These are phyloP conservation scores for Chymomyza amoena DNA, from an alignment of 2,888 invertebrate species.

Conservation along the genomic window DNA sequence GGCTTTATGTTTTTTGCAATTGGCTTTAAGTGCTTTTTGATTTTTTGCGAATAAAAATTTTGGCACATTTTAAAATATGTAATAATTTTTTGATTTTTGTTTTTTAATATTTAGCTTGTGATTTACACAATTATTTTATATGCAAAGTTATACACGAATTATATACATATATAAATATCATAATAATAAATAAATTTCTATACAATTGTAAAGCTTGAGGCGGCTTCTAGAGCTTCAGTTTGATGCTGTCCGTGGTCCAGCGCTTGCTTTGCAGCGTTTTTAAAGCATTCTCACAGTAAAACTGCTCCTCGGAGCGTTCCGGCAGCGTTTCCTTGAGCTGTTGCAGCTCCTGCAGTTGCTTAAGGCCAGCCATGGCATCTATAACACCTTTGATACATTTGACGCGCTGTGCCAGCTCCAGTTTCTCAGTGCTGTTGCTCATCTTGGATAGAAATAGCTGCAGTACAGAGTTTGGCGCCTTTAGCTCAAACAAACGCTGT, in stretches of 20 bases:
- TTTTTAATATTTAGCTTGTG: constrained; percentile 74
- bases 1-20: constrained; percentile 57
- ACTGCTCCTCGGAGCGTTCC: constrained; percentile 83
- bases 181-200: constrained; percentile 3
- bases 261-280: constrained; percentile 77
- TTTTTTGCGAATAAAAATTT: constrained; percentile 52
- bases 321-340: constrained; percentile 67
- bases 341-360: constrained; percentile 74
- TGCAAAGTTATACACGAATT: constrained; percentile 39
- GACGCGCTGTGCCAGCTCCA: constrained; percentile 72
- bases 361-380: constrained; percentile 75
- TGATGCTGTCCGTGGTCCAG: constrained; percentile 77
- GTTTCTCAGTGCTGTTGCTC: constrained; percentile 71
- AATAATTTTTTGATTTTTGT: background rate
- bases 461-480: constrained; percentile 75
- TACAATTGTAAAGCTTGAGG: constrained; percentile 1
- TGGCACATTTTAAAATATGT: background rate
- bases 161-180: constrained; percentile 21
- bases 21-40: constrained; percentile 57
- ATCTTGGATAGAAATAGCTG: constrained; percentile 76
- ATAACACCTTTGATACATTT: constrained; percentile 75
- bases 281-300: constrained; percentile 86
- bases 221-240: constrained; percentile 65
- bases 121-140: constrained; percentile 62
- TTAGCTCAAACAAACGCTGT: constrained; percentile 68